A percentile compares a stretch with the other conserved stretches of the same genome.
Conservation (phyloP, 2,113 vertebrate genomes). For the Gasterosteus nipponicus region DNA sequence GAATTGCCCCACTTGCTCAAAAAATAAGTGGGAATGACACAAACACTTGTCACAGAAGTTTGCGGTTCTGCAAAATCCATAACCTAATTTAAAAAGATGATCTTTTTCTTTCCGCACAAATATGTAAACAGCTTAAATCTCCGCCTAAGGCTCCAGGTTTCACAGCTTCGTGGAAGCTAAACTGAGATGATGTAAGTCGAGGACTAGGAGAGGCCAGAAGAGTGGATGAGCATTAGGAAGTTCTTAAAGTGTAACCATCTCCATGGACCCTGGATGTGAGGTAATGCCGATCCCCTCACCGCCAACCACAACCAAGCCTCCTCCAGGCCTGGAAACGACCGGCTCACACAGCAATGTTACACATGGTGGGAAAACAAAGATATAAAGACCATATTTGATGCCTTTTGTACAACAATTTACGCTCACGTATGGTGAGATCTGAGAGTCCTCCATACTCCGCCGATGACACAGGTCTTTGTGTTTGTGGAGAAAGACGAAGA, state of each 20-base stretch:
- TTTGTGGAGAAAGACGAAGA: slow-evolving; percentile 36
- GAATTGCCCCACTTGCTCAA: slow-evolving; percentile 66
- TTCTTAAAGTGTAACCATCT: slow-evolving; percentile 83
- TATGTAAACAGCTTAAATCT: neutral
- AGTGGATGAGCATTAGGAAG: slow-evolving; percentile 87
- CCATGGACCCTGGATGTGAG: slow-evolving; percentile 76
- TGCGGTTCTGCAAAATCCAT: slow-evolving; percentile 79
- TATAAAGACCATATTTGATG: slow-evolving; percentile 10
- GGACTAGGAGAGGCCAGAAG: slow-evolving; percentile 81
- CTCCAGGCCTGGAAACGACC: slow-evolving; percentile 41
- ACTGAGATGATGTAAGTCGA: slow-evolving; percentile 66
- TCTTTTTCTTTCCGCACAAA: neutral
- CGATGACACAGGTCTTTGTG: slow-evolving; percentile 36
- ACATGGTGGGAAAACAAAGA: neutral
- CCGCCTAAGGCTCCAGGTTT: neutral
- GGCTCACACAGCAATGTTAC: slow-evolving; percentile 14
- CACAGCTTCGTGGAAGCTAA: slow-evolving; percentile 49
- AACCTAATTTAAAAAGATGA: neutral
- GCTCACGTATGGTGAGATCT: neutral
- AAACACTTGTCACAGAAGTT: slow-evolving; percentile 77
- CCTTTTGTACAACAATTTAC: slow-evolving; percentile 2
- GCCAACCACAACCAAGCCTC: slow-evolving; percentile 41
- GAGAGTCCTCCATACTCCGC: too few relatives aligned
- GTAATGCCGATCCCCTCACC: slow-evolving; percentile 71
- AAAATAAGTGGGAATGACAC: slow-evolving; percentile 54